phyloP scores from a whole-genome alignment of 2,888 invertebrate species.

The Spilarctia lutea region DNA sequence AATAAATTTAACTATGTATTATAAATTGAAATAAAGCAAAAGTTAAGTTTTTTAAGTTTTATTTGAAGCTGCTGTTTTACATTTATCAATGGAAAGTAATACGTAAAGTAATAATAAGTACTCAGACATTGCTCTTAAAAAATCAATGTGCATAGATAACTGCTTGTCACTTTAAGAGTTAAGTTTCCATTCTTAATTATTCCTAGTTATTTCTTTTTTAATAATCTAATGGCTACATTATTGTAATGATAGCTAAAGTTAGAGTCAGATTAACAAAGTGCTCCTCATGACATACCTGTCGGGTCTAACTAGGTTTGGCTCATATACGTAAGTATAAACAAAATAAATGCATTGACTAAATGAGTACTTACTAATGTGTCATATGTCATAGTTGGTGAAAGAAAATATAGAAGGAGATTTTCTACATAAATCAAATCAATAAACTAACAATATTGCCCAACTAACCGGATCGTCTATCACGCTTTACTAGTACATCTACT shows the following conservation, averaged over 20 bases:
- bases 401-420: no score
- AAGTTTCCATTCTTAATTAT: not conserved
- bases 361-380: not conserved
- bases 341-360: not conserved
- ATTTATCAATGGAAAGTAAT: not conserved
- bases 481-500: not conserved
- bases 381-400: no score
- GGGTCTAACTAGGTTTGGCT: not conserved
- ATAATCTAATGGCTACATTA: not conserved
- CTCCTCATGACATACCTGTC: not conserved
- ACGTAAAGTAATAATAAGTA: not conserved
- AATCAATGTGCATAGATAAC: not conserved
- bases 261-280: not conserved
- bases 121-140: not conserved
- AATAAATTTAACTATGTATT: no score
- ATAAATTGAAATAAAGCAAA: not conserved
- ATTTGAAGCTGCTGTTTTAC: not conserved
- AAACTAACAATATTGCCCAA: not conserved
- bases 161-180: not conserved
- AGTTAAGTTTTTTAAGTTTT: not conserved
- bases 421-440: not conserved
- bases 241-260: not conserved
- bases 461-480: not conserved
- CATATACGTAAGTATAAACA: not conserved
- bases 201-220: not conserved